phyloP scores from a whole-genome alignment of 2,888 invertebrate genomes.

The Chorisops tibialis region DNA sequence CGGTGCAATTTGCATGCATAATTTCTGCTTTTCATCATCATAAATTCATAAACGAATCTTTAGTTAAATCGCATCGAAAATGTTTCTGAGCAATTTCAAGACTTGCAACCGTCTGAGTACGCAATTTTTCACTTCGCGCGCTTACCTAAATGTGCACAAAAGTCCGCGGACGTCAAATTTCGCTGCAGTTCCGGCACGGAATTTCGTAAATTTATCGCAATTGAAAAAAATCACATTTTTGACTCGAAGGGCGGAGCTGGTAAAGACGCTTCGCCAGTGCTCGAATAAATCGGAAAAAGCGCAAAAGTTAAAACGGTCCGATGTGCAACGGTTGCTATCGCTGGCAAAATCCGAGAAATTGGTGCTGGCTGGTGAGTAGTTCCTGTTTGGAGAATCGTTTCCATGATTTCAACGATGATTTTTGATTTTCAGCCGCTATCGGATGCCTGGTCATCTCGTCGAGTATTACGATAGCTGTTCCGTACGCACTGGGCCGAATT shows the following conservation, averaged over 20 bases:
- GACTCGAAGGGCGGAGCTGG: not conserved
- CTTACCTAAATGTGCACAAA: not conserved
- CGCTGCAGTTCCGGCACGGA: not conserved
- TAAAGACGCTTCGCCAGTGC: not conserved
- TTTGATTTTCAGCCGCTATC: constrained; percentile 70
- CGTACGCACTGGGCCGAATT: constrained; percentile 89
- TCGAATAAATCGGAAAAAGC: constrained; percentile 29
- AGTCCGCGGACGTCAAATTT: not conserved
- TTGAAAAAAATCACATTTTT: not conserved
- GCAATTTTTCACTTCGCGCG: constrained; percentile 11
- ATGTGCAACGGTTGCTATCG: constrained; percentile 42
- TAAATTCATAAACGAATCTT: too few species aligned
- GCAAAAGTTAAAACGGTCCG: constrained; percentile 37
- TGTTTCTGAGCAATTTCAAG: constrained; percentile 27
- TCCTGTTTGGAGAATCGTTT: not conserved
- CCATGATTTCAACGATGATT: constrained; percentile 11
- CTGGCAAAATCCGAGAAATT: constrained; percentile 45
- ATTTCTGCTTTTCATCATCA: too few species aligned
- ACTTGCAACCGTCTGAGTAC: constrained; percentile 18
- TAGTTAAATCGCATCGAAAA: not conserved
- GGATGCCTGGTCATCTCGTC: constrained; percentile 82
- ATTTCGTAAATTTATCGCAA: constrained; percentile 2
- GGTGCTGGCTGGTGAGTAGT: constrained; percentile 41
- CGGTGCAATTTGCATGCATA: too few species aligned
- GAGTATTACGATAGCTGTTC: constrained; percentile 88